Conservation (phyloP, 1,140 invertebrate genomes). For the Laupala kohalensis region DNA sequence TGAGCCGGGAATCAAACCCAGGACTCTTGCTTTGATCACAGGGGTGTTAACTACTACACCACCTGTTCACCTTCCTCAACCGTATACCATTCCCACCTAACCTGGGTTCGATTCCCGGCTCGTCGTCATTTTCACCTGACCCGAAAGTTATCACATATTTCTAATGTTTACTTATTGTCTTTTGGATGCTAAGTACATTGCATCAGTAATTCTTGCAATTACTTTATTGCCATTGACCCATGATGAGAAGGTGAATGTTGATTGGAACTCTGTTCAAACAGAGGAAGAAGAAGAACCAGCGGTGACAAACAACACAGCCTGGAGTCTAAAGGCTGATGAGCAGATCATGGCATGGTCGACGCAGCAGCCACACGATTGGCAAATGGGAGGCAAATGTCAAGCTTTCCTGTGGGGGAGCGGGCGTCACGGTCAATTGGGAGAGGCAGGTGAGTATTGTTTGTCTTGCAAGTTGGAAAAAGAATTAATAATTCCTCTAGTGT, state of each 20-base stretch:
- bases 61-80: too few relatives aligned
- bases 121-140: too few relatives aligned
- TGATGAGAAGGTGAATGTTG: background rate
- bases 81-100: too few relatives aligned
- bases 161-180: background rate
- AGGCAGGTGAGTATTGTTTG: constrained; percentile 37
- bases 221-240: background rate
- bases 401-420: constrained; percentile 51
- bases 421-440: constrained; percentile 47
- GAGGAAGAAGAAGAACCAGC: constrained; percentile 21
- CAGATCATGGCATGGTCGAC: constrained; percentile 50
- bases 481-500: background rate
- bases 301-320: constrained; percentile 30
- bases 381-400: constrained; percentile 47
- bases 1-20: too few relatives aligned
- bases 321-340: constrained; percentile 43
- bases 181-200: background rate
- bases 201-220: background rate
- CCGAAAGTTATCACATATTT: too few relatives aligned
- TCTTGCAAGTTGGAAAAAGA: too few relatives aligned
- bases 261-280: too few relatives aligned
- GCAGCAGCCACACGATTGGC: constrained; percentile 49
- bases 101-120: too few relatives aligned
- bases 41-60: too few relatives aligned
- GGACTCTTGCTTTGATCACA: too few relatives aligned